These are phyloP conservation scores for Bellardia pandia DNA, from an alignment of 2,888 invertebrate species.

Conservation along the genomic window DNA sequence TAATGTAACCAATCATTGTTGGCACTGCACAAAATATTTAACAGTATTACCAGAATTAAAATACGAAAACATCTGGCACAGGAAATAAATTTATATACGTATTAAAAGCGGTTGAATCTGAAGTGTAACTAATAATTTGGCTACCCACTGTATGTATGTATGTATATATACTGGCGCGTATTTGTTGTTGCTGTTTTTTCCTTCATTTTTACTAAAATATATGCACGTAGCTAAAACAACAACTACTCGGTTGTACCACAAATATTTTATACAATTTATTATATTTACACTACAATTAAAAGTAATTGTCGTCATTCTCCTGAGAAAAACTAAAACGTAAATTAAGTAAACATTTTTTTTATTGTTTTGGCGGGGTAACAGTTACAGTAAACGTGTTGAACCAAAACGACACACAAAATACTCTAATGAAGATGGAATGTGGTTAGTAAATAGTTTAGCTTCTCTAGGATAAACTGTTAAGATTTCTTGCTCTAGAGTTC, in stretches of 20 bases:
- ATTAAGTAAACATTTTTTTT: conserved; percentile 25
- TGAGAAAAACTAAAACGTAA: conserved; percentile 56
- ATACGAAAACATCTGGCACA: too few species aligned
- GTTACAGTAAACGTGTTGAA: not conserved
- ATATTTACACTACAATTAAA: conserved; percentile 60
- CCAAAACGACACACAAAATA: not conserved
- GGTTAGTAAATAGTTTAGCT: not conserved
- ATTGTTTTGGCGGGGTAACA: not conserved
- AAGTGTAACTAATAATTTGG: too few species aligned
- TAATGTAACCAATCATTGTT: too few species aligned
- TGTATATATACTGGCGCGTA: not conserved
- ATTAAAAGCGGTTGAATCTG: too few species aligned
- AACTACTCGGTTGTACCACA: not conserved
- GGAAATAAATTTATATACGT: too few species aligned
- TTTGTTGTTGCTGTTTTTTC: not conserved
- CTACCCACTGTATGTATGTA: too few species aligned
- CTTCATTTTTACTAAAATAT: conserved; percentile 17
- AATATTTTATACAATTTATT: conserved; percentile 48
- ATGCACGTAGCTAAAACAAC: not conserved
- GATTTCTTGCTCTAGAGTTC: too few species aligned
- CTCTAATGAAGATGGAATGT: not conserved
- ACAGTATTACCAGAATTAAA: too few species aligned
- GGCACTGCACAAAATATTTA: too few species aligned
- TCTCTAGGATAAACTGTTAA: too few species aligned
- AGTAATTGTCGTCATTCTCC: conserved; percentile 62